A percentile compares a stretch with the other conserved stretches of the same genome.
These are phyloP conservation scores for Melopsittacus undulatus DNA, from an alignment of 2,797 vertebrate species.

Conservation along the genomic window DNA sequence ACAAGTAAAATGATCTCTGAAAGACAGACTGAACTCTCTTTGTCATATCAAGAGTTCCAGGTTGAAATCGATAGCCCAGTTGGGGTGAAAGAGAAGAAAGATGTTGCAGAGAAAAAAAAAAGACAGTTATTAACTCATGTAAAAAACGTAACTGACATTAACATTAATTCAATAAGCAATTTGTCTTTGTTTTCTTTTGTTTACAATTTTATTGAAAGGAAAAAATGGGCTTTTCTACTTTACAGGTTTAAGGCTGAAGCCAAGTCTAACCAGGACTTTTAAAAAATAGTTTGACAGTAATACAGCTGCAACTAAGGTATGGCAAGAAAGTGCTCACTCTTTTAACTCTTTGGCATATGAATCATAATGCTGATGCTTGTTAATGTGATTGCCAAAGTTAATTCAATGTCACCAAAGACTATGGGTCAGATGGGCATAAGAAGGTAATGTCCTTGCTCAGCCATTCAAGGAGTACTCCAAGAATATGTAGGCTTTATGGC, in stretches of 20 bases:
- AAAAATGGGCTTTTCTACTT: background rate
- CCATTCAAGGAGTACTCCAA: background rate
- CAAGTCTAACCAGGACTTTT: background rate
- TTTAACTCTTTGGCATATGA: background rate
- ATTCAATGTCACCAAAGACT: background rate
- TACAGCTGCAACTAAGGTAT: background rate
- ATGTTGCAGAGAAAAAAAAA: background rate
- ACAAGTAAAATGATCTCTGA: background rate
- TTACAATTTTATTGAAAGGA: background rate
- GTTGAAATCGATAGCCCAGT: rapidly evolving
- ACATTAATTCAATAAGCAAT: background rate
- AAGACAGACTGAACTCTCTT: background rate
- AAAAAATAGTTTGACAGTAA: background rate
- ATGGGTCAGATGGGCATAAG: background rate
- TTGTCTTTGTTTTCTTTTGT: background rate
- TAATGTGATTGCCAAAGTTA: background rate
- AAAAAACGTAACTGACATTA: background rate
- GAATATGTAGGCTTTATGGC: background rate
- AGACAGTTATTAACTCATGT: rapidly evolving
- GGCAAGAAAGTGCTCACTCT: background rate
- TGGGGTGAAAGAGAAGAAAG: background rate
- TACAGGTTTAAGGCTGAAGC: background rate
- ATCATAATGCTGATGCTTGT: background rate
- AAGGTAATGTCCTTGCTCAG: background rate
- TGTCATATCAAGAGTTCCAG: background rate